Evolutionary conservation across 2,113 vertebrate species (phyloP).

Genomic region (Kryptolebias marmoratus): DNA sequence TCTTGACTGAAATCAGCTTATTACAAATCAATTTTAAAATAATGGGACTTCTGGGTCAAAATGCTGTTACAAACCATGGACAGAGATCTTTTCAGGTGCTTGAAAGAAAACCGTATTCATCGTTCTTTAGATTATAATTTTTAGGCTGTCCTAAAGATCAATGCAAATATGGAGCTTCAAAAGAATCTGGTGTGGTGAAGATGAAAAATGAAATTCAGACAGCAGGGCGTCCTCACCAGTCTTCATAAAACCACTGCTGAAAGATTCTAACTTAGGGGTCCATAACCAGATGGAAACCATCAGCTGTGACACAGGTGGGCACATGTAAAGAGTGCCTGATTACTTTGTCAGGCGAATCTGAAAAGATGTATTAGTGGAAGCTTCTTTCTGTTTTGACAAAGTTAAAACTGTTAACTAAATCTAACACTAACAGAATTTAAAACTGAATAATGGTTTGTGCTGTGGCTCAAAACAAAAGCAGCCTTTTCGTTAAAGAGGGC

Average conservation of each 20-base stretch:
- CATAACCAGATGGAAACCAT: constrained; percentile 37
- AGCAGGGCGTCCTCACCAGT: constrained; percentile 36
- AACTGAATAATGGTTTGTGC: background rate
- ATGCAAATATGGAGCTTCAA: constrained; percentile 26
- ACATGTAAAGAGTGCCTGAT: constrained; percentile 28
- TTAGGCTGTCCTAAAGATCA: background rate
- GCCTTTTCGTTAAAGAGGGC: background rate
- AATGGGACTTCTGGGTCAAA: constrained; percentile 1
- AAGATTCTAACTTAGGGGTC: constrained; percentile 27
- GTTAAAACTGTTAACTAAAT: background rate
- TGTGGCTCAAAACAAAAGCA: background rate
- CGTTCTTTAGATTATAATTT: background rate
- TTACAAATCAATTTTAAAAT: constrained; percentile 6
- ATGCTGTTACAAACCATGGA: background rate
- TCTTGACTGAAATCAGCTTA: constrained; percentile 10
- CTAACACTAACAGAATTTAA: background rate
- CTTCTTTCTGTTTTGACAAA: background rate
- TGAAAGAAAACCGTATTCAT: background rate
- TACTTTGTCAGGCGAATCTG: constrained; percentile 21
- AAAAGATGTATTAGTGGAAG: constrained; percentile 8
- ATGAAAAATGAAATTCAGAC: constrained; percentile 55
- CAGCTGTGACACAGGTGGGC: constrained; percentile 44
- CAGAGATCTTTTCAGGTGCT: background rate
- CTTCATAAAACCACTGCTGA: constrained; percentile 32
- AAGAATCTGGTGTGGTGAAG: constrained; percentile 11